Base-by-base conservation (phyloP, 2,113 vertebrate genomes). In the Puntigrus tetrazona region DNA sequence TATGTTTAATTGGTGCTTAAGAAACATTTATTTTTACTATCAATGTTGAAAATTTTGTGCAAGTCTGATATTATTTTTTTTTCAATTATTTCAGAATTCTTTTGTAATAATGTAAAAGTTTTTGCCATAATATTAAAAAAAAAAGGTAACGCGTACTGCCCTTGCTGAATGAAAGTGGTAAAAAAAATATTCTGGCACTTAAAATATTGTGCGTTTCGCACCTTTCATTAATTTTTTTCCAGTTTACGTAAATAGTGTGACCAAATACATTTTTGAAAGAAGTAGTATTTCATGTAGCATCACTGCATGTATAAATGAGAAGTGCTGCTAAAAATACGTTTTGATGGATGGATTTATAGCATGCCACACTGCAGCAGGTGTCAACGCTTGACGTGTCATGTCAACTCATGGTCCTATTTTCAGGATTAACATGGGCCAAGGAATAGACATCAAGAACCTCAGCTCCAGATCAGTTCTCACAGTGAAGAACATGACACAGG, bases 401-500 rank as follows among this genome's bases (percentile, higher is more conserved):
- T 63, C 20, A 82, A 69, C 18, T 75, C 31, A 65, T 34, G 20
- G 31, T 22, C 7, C 50, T 52, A 91, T 50, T 95, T 93, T 87
- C 91, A 99, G 98, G 94, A 95, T 99, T 93, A 94, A 95, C 92
- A 98, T 95, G 91, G 96, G 97, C 78, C 96, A 98, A 92, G 97
- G 97, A 89, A 97, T 99, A 86, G 94, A 96, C 87, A 98, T 99
- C 95, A 97, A 97, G 93, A 99, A 94, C 92, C 96, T 96, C 90
- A 98, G 94, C 91, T 96, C 97, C 88, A 98, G 97, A 96, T 99
- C 98, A 89, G 92, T 99, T 90, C 97, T 99, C 89, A 97, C 97
- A 85, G 95, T 99, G 89, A 97, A 91, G 93, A 99, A 99, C 88
- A 97, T 99, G 95, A 99, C 98, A 91, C 97, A 99, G 92, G 98